Conservation (phyloP, 2,888 invertebrate species). For the Herminia tarsipennalis region DNA sequence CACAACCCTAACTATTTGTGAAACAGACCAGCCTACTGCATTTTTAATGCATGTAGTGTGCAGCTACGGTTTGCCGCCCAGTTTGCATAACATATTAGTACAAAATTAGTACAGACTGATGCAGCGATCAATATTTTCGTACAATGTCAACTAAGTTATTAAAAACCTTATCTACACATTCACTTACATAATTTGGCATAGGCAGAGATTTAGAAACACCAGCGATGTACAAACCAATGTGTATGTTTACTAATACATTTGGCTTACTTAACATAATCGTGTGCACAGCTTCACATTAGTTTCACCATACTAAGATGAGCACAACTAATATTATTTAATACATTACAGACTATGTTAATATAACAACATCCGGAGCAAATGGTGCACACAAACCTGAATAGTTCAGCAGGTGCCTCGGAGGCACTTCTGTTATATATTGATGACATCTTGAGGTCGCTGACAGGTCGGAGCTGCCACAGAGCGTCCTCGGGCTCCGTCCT, state of each 20-base stretch:
- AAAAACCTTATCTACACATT: too few species aligned
- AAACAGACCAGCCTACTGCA: too few species aligned
- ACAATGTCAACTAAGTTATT: too few species aligned
- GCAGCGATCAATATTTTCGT: too few species aligned
- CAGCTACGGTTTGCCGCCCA: too few species aligned
- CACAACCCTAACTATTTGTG: too few species aligned
- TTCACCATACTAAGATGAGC: slow-evolving; percentile 7
- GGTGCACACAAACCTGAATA: slow-evolving; percentile 86
- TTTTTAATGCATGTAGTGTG: too few species aligned
- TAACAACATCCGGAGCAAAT: slow-evolving; percentile 33
- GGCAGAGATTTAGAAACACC: not conserved
- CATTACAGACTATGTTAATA: slow-evolving; percentile 17
- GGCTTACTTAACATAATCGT: not conserved
- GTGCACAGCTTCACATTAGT: slow-evolving; percentile 5
- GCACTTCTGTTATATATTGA: slow-evolving; percentile 94
- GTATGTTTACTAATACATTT: not conserved
- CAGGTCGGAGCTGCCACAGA: slow-evolving; percentile 93
- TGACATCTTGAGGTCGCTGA: slow-evolving; percentile 94
- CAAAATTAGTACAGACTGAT: too few species aligned
- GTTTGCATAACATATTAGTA: too few species aligned
- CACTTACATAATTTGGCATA: too few species aligned
- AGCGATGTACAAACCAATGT: slow-evolving; percentile 1
- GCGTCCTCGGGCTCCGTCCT: slow-evolving; percentile 77
- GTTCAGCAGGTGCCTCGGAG: slow-evolving; percentile 93
- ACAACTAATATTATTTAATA: slow-evolving; percentile 2